Conservation (phyloP, 2,113 vertebrate species). For the Cottus gobio region DNA sequence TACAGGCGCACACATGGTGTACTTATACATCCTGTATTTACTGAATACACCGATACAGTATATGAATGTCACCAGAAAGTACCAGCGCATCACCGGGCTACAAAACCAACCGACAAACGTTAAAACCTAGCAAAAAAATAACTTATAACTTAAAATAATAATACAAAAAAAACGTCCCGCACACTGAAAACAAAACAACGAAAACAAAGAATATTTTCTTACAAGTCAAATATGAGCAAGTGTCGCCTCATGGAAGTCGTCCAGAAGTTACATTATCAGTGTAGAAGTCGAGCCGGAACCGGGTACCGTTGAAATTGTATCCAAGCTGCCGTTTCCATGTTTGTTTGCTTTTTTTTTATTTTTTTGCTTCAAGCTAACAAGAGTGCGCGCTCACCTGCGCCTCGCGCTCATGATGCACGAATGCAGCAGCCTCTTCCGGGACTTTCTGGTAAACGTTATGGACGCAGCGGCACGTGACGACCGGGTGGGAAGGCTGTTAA, state of each 20-base stretch:
- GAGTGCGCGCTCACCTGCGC: constrained; percentile 27
- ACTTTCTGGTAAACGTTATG: constrained; percentile 38
- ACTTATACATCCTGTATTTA: neutral
- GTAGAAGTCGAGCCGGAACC: neutral
- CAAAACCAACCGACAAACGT: neutral
- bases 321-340: constrained; percentile 5
- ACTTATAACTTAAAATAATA: neutral
- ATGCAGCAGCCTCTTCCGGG: constrained; percentile 64
- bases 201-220: neutral
- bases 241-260: neutral
- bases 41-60: neutral
- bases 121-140: neutral
- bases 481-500: neutral
- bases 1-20: neutral
- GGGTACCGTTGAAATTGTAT: neutral
- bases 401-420: neutral
- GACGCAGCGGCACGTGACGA: constrained; percentile 15
- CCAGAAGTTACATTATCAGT: neutral
- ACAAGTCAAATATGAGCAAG: neutral
- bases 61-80: neutral
- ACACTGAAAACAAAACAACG: neutral
- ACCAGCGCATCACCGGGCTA: neutral
- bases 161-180: neutral
- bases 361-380: constrained; percentile 45
- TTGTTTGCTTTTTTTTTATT: neutral